Conservation (phyloP, 2,888 invertebrate species). For the Bursaphelenchus okinawaensis region DNA sequence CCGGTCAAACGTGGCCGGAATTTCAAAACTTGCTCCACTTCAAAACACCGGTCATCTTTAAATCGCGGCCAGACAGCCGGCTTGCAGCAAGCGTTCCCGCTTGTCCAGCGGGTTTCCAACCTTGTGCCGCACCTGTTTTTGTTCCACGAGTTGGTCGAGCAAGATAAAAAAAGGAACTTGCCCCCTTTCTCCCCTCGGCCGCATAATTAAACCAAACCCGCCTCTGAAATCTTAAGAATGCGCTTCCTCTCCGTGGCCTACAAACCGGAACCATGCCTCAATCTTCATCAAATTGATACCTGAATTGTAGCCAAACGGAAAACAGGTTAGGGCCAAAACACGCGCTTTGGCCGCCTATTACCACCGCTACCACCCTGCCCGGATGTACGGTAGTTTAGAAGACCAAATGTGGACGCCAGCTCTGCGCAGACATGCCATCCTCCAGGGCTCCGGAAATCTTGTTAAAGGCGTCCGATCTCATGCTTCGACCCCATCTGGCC, state of each 20-base stretch:
- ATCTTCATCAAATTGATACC: neutral
- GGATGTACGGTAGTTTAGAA: too few species aligned
- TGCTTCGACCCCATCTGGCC: neutral
- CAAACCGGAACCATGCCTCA: neutral
- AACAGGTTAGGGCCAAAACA: neutral
- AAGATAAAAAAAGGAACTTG: neutral
- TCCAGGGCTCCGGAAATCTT: neutral
- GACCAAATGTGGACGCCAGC: neutral
- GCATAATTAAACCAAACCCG: neutral
- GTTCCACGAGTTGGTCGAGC: neutral
- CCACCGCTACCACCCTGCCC: too few species aligned
- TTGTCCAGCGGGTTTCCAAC: neutral
- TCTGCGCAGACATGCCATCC: neutral
- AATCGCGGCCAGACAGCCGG: too few species aligned
- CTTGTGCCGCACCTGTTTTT: neutral
- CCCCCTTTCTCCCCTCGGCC: neutral
- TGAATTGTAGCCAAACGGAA: neutral
- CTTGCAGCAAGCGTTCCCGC: neutral
- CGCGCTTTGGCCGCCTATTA: too few species aligned
- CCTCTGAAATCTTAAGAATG: neutral
- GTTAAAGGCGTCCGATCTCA: neutral
- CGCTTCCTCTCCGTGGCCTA: neutral
- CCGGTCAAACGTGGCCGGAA: neutral
- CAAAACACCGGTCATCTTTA: too few species aligned
- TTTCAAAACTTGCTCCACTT: too few species aligned